phyloP scores from a whole-genome alignment of 2,888 invertebrate species.

The Harpalus rufipes region DNA sequence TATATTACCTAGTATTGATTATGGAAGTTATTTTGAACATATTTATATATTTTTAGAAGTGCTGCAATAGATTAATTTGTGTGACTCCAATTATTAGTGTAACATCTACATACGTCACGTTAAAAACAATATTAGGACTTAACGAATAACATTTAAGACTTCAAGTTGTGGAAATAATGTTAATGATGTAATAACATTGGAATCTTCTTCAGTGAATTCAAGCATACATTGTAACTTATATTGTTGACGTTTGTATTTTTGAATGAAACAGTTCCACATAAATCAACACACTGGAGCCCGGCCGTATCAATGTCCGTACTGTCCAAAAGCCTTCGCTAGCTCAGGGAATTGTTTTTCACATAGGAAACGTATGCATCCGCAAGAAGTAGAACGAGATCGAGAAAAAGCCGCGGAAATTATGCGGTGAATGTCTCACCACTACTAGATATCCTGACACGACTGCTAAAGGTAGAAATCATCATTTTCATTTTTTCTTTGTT shows the following conservation, averaged over 20 bases:
- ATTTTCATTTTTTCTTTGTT: not conserved
- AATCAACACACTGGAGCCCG: slow-evolving; percentile 87
- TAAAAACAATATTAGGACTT: too few species aligned
- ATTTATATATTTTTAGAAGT: too few species aligned
- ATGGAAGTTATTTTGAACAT: too few species aligned
- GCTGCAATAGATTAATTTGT: too few species aligned
- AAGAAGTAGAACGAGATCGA: slow-evolving; percentile 80
- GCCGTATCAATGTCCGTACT: slow-evolving; percentile 86
- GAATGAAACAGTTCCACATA: slow-evolving; percentile 81
- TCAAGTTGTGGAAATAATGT: too few species aligned
- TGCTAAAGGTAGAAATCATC: slow-evolving; percentile 30
- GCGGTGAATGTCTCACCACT: slow-evolving; percentile 76
- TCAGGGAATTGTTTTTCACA: slow-evolving; percentile 88
- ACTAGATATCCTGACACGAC: not conserved
- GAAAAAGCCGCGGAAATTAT: slow-evolving; percentile 79
- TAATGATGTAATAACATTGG: too few species aligned
- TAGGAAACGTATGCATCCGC: slow-evolving; percentile 85
- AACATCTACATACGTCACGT: too few species aligned
- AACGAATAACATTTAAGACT: too few species aligned
- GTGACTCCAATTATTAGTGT: too few species aligned
- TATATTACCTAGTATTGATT: too few species aligned
- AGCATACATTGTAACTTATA: not conserved
- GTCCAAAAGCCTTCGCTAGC: slow-evolving; percentile 85
- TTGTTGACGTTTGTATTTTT: not conserved
- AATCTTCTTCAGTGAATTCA: too few species aligned